A percentile compares a stretch with the other conserved stretches of the same genome.
phyloP scores from a whole-genome alignment of 2,113 vertebrate genomes.

The Pampusana beccarii region DNA sequence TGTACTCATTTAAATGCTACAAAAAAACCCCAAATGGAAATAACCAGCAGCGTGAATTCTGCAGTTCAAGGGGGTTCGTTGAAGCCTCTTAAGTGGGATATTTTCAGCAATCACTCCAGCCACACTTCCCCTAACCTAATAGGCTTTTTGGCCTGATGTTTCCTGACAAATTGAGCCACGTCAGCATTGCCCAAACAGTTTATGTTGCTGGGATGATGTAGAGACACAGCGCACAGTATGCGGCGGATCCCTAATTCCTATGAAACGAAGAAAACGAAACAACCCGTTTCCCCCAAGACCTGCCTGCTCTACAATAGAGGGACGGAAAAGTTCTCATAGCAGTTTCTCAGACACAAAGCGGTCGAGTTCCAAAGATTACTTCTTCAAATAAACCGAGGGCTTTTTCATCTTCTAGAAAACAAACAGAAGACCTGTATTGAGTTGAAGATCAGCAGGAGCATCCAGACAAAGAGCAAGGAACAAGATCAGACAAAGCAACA shows the following conservation, averaged over 20 bases:
- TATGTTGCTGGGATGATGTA: neutral
- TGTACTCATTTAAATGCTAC: neutral
- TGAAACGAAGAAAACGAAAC: neutral
- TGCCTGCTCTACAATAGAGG: neutral
- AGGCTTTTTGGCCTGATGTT: neutral
- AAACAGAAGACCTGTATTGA: neutral
- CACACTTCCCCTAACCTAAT: slow-evolving; percentile 25
- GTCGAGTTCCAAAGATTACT: neutral
- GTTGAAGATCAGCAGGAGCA: neutral
- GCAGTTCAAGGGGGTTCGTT: neutral
- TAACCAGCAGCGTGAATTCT: neutral
- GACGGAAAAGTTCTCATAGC: rapidly evolving
- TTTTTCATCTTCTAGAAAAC: neutral
- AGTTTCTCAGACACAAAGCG: neutral
- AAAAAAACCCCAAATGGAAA: neutral
- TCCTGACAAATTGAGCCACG: neutral
- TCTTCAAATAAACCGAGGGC: neutral
- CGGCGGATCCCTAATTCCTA: neutral
- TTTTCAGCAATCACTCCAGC: slow-evolving; percentile 37
- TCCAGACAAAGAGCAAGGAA: neutral
- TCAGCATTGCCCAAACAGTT: neutral
- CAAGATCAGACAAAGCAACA: neutral
- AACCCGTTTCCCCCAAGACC: neutral
- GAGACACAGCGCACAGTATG: neutral
- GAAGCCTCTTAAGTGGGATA: neutral